Conservation (phyloP, 2,113 vertebrate species). For the Solea solea region DNA sequence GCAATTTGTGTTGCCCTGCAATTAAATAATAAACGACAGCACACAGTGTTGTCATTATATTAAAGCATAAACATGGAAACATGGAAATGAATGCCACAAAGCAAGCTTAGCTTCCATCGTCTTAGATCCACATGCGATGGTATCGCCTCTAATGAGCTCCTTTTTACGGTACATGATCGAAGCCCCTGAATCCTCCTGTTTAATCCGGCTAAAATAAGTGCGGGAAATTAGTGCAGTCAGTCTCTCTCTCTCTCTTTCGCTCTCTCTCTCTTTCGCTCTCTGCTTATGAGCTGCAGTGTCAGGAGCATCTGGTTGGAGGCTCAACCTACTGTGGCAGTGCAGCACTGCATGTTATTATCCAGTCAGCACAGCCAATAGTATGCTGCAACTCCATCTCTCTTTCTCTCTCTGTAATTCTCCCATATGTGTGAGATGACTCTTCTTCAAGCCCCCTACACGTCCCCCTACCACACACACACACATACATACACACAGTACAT, state of each 20-base stretch:
- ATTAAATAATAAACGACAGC: slow-evolving; percentile 29
- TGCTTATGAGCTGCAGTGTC: slow-evolving; percentile 70
- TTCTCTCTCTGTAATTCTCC: slow-evolving; percentile 37
- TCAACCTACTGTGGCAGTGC: slow-evolving; percentile 67
- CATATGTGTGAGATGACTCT: slow-evolving; percentile 49
- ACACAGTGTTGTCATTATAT: slow-evolving; percentile 8
- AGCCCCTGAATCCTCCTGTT: slow-evolving; percentile 48
- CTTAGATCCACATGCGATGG: slow-evolving; percentile 33
- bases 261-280: slow-evolving; percentile 19
- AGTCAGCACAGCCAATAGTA: slow-evolving; percentile 81
- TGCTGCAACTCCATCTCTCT: slow-evolving; percentile 58
- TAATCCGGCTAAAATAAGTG: slow-evolving; percentile 63
- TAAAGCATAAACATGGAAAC: slow-evolving; percentile 15
- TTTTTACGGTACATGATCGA: slow-evolving; percentile 47
- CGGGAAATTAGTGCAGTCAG: slow-evolving; percentile 51
- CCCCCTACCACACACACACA: slow-evolving; percentile 14
- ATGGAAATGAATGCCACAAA: slow-evolving; percentile 14
- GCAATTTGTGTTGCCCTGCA: slow-evolving; percentile 4
- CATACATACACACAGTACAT: slow-evolving; percentile 10
- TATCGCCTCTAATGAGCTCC: slow-evolving; percentile 51
- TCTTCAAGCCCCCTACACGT: slow-evolving; percentile 19
- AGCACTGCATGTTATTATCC: slow-evolving; percentile 83
- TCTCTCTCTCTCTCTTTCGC: neutral
- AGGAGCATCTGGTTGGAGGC: slow-evolving; percentile 78
- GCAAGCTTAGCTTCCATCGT: slow-evolving; percentile 29